phyloP scores from a whole-genome alignment of 2,888 invertebrate species.

The Sarcophaga variegata region DNA sequence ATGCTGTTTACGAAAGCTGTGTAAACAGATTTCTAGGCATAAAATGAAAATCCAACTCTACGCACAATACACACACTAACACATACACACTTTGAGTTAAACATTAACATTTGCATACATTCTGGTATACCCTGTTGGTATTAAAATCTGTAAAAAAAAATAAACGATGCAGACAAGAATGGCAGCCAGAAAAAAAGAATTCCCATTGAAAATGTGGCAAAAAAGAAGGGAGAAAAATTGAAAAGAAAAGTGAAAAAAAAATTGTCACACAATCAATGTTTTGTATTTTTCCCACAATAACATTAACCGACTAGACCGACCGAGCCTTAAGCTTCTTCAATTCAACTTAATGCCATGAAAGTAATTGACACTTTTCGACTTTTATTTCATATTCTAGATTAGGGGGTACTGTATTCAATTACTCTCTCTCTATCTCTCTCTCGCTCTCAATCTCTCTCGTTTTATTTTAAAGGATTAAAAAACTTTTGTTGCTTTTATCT shows the following conservation, averaged over 20 bases:
- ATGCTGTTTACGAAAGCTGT: too few relatives aligned
- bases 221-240: neutral
- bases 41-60: too few relatives aligned
- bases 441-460: too few relatives aligned
- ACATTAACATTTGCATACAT: constrained; percentile 4
- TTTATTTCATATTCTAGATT: neutral
- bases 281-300: constrained; percentile 53
- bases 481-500: too few relatives aligned
- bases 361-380: constrained; percentile 63
- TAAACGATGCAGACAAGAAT: too few relatives aligned
- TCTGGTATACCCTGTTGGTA: neutral
- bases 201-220: too few relatives aligned
- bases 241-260: neutral
- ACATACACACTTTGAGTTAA: neutral
- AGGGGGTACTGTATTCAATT: too few relatives aligned
- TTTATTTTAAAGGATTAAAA: too few relatives aligned
- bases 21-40: too few relatives aligned
- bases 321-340: constrained; percentile 60
- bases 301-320: neutral
- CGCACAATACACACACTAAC: too few relatives aligned
- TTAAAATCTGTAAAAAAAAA: neutral
- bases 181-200: too few relatives aligned
- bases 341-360: constrained; percentile 66
- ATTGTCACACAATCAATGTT: constrained; percentile 59
- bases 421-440: too few relatives aligned